Conservation (phyloP, 1,140 invertebrate species). For the Apis cerana region DNA sequence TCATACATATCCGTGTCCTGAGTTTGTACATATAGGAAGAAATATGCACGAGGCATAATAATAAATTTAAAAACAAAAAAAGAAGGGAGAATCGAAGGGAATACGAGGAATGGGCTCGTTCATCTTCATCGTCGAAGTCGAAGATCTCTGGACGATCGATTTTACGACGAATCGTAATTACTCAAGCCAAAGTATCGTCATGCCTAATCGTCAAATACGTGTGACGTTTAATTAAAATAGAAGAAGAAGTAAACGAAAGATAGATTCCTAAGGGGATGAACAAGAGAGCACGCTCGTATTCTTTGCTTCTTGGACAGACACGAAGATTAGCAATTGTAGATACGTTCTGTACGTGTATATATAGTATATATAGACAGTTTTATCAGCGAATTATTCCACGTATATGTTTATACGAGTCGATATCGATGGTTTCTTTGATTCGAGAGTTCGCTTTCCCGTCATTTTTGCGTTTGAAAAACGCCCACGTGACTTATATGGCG, state of each 20-base stretch:
- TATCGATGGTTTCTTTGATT: neutral
- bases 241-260: neutral
- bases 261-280: neutral
- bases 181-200: slow-evolving; percentile 51
- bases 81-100: slow-evolving; percentile 40
- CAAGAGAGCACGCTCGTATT: slow-evolving; percentile 29
- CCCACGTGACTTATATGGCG: neutral
- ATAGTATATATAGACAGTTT: slow-evolving; percentile 19
- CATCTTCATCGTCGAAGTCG: neutral
- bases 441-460: neutral
- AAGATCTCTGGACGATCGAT: neutral
- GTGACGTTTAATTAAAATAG: slow-evolving; percentile 9
- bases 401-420: slow-evolving; percentile 7
- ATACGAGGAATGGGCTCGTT: slow-evolving; percentile 46
- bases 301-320: slow-evolving; percentile 28
- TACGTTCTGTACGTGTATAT: slow-evolving; percentile 57
- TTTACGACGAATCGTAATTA: slow-evolving; percentile 20
- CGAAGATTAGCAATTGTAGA: slow-evolving; percentile 51
- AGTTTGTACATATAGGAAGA: slow-evolving; percentile 65
- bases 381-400: slow-evolving; percentile 15
- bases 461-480: neutral
- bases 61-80: neutral
- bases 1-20: slow-evolving; percentile 74
- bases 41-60: neutral
- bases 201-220: neutral